Evolutionary conservation across 2,113 vertebrate genomes (phyloP), one percentile per base, ranked within the genome.

Genomic region (Leucoraja erinaceus): DNA sequence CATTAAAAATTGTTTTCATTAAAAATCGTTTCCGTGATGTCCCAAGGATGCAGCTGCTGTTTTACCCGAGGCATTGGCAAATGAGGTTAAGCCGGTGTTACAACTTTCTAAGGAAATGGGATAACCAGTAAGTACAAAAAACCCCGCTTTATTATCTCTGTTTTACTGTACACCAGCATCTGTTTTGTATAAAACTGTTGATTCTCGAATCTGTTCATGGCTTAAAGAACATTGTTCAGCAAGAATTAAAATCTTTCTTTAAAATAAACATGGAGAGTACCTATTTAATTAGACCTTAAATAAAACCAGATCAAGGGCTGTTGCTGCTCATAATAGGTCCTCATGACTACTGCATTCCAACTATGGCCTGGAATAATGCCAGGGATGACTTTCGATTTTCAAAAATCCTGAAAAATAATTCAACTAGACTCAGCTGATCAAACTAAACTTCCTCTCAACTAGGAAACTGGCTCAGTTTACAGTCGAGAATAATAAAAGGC

Each of bases 201-300:
- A 94, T 95, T 95, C 94, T 93, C 94, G 93, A 95, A 94, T 93
- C 94, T 94, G 93, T 93, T 93, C 92, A 95, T 94, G 92, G 93
- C 90, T 93, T 94, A 93, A 91, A 91, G 63, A 72, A 91, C 90
- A 72, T 91, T 91, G 90, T 91, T 91, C 31, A 25, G 66, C 70
- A 74, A 91, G 90, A 91, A 91, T 72, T 91, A 91, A 91, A 72
- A 72, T 91, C 68, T 91, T 54, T 72, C 90, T 91, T 91, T 91
- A 91, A 94, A 94, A 94, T 93, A 95, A 95, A 94, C 94, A 95
- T 94, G 94, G 94, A 94, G 94, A 93, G 93, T 78, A 94, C 91
- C 93, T 90, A 84, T 93, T 93, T 94, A 94, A 95, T 94, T 93
- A 95, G 94, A 93, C 93, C 92, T 93, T 94, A 91, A 61, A 79